Conservation (phyloP, 2,888 invertebrate species). For the Terebella lapidaria region DNA sequence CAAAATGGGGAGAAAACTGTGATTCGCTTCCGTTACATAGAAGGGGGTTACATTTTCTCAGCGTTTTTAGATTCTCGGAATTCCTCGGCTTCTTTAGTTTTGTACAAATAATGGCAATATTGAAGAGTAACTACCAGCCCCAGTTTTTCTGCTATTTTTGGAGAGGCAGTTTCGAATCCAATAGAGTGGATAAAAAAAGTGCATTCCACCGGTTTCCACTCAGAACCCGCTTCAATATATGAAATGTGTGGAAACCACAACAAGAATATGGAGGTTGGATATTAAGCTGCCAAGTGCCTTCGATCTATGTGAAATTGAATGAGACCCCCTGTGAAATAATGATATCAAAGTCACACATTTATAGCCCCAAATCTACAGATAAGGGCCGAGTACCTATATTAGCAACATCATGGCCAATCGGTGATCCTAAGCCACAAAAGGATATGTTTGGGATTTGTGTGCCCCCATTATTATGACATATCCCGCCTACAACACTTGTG, state of each 20-base stretch:
- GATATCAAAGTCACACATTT: constrained; percentile 1
- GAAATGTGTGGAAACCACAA: constrained; percentile 52
- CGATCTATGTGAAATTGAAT: not conserved
- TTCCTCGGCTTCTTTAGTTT: no score
- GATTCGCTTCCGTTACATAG: no score
- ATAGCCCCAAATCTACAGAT: not conserved
- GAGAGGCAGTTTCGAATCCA: no score
- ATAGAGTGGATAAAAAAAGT: no score
- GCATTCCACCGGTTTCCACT: not conserved
- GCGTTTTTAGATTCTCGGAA: not conserved
- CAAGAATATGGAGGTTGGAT: constrained; percentile 44
- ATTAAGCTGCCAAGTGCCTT: constrained; percentile 34
- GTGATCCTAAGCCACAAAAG: not conserved
- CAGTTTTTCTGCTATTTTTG: constrained; percentile 19
- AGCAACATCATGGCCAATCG: not conserved
- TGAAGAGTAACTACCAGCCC: constrained; percentile 8
- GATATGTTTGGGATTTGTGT: constrained; percentile 39
- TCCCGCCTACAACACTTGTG: constrained; percentile 36
- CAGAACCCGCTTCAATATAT: constrained; percentile 24
- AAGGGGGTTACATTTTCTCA: not conserved
- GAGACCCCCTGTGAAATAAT: constrained; percentile 7
- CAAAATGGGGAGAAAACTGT: no score
- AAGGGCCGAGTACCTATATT: not conserved
- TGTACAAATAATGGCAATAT: constrained; percentile 17
- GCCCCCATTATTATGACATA: constrained; percentile 45